Evolutionary conservation across 2,797 vertebrate genomes (phyloP).

Genomic region (Hoplostethus mediterraneus): DNA sequence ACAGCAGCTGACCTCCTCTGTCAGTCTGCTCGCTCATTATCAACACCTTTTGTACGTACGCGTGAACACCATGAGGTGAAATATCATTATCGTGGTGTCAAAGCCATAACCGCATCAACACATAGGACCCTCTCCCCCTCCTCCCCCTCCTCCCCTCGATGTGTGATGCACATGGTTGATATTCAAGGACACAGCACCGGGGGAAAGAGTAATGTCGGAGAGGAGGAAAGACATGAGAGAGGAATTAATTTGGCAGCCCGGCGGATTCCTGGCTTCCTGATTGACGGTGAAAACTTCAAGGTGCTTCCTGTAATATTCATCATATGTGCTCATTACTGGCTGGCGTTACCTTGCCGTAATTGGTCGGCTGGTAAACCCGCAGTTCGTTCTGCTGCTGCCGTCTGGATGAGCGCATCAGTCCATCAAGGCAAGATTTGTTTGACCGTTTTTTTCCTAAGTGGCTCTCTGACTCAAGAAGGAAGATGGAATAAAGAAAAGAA

Average conservation of each 20-base stretch:
- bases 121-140: neutral
- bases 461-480: too few species aligned
- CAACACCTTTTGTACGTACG: slow-evolving; percentile 27
- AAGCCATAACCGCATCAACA: neutral
- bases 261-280: slow-evolving; percentile 6
- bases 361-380: too few species aligned
- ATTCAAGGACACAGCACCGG: slow-evolving; percentile 23
- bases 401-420: too few species aligned
- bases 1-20: slow-evolving; percentile 1
- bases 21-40: slow-evolving; percentile 35
- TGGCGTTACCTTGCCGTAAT: too few species aligned
- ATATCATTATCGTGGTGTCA: neutral
- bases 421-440: too few species aligned
- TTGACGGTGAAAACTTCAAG: slow-evolving; percentile 24
- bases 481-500: too few species aligned
- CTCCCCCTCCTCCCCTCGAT: neutral
- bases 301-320: neutral
- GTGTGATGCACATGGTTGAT: slow-evolving; percentile 22
- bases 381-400: too few species aligned
- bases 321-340: too few species aligned
- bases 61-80: neutral
- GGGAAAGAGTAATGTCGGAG: neutral
- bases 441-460: too few species aligned
- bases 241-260: slow-evolving; percentile 28
- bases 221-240: neutral